Percentiles rank a stretch among this genome's conserved stretches.
Conservation (phyloP, 2,888 invertebrate genomes). For the Eueremaeus valkanovi region DNA sequence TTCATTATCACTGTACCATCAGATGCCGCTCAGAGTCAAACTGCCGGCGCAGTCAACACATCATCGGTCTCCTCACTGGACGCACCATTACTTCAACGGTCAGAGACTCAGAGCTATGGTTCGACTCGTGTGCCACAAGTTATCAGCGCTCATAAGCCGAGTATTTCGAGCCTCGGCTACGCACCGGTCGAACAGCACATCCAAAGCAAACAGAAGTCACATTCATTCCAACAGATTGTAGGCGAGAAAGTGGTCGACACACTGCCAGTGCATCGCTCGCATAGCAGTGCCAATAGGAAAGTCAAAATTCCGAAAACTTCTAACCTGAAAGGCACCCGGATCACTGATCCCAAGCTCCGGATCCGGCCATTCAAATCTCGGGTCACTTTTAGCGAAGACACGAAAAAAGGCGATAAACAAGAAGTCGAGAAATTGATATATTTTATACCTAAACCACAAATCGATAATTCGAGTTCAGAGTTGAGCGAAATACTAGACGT, state of each 20-base stretch:
- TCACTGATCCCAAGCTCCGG: slow-evolving; percentile 29
- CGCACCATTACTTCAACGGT: slow-evolving; percentile 10
- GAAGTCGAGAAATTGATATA: background rate
- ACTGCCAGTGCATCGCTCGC: background rate
- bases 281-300: background rate
- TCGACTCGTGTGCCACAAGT: background rate
- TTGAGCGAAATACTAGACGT: background rate
- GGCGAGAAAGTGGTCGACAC: background rate
- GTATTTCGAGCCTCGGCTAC: background rate
- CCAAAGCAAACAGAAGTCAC: background rate
- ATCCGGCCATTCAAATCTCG: slow-evolving; percentile 41
- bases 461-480: slow-evolving; percentile 35
- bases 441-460: background rate
- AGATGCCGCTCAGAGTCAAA: background rate
- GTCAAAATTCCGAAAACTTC: background rate
- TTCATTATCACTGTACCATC: background rate
- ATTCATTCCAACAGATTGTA: slow-evolving; percentile 31
- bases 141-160: slow-evolving; percentile 28
- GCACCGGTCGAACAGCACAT: background rate
- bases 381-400: slow-evolving; percentile 41
- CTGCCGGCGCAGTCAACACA: background rate
- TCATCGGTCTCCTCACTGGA: slow-evolving; percentile 27
- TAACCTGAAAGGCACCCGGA: slow-evolving; percentile 22
- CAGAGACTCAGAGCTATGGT: background rate
- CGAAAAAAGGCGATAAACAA: slow-evolving; percentile 33